Base-by-base conservation (phyloP, 2,797 vertebrate species). In the Acanthiza pusilla region DNA sequence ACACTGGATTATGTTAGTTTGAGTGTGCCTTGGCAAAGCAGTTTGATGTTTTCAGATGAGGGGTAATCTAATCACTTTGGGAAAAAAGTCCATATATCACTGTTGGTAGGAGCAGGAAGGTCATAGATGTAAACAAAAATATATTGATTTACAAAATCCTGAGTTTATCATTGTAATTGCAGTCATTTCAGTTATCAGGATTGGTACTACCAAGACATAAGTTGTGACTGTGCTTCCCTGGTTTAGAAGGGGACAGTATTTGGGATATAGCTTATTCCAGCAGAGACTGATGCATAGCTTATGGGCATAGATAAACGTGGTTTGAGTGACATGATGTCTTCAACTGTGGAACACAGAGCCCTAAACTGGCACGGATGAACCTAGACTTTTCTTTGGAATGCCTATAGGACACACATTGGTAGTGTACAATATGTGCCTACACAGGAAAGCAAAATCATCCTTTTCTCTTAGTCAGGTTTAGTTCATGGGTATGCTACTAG, bases 251-350 rank as follows among this genome's bases (percentile, higher is more conserved):
- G 32, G 32, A 45, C 10, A 48, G 22, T 10, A 14, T 45, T 70
- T 74, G 43, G 29, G 27, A 29, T 62, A 13, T 2, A 50, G 32
- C 23, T 70, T 45, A 23, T 77, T 50, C 30, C 57, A 57, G 20
- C 13, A 54, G 77, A 38, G 57, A 10, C 5, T 45, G 47, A 26
- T 53, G 9, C 30, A 18, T 8, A 57, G 38, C 3, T 77, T 50
- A 36, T 0, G 1, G n/a, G 32, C 4, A 9, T 10, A 14, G 32
- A 17, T 17, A 23, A 55, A 54, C 1, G 3, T 38, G 45, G 16
- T 57, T 47, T 30, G 45, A 50, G 23, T 50, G 51, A 16, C 25
- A 4, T 13, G 25, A 7, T 27, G 5, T 12, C 27, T 72, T 30
- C 13, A 23, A 2, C 42, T 61, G 21, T 42, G 40, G 27, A 51